Conservation (phyloP, 2,113 vertebrate genomes). For the Scomber scombrus region DNA sequence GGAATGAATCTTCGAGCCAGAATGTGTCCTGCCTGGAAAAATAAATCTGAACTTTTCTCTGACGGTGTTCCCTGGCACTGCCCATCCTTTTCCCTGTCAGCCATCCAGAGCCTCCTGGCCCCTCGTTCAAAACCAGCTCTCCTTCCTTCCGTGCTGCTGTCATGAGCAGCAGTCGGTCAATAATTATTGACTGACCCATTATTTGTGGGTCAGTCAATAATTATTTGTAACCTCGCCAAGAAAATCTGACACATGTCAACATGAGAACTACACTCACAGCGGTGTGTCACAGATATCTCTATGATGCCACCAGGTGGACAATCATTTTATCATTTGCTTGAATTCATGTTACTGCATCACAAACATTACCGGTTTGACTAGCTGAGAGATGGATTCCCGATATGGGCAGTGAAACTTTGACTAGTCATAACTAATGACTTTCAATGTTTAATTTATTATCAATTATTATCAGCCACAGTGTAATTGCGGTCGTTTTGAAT, state of each 20-base stretch:
- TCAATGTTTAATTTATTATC: too few species aligned
- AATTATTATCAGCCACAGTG: not conserved
- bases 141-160: not conserved
- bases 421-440: too few species aligned
- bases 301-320: too few species aligned
- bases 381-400: not conserved
- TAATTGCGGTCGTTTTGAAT: not conserved
- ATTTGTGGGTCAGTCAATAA: not conserved
- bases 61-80: conserved; percentile 57
- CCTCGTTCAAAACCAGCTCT: conserved; percentile 22
- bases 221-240: conserved; percentile 17
- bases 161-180: conserved; percentile 4
- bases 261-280: not conserved
- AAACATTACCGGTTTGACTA: not conserved
- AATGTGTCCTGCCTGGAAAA: conserved; percentile 66
- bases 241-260: conserved; percentile 19
- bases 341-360: not conserved
- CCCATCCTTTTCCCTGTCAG: conserved; percentile 61
- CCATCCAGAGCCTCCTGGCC: conserved; percentile 55
- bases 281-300: not conserved
- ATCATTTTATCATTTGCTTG: not conserved
- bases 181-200: not conserved
- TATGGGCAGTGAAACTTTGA: not conserved
- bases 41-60: conserved; percentile 61
- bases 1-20: conserved; percentile 54